Conservation (phyloP, 2,113 vertebrate species). For the Cynoglossus semilaevis region DNA sequence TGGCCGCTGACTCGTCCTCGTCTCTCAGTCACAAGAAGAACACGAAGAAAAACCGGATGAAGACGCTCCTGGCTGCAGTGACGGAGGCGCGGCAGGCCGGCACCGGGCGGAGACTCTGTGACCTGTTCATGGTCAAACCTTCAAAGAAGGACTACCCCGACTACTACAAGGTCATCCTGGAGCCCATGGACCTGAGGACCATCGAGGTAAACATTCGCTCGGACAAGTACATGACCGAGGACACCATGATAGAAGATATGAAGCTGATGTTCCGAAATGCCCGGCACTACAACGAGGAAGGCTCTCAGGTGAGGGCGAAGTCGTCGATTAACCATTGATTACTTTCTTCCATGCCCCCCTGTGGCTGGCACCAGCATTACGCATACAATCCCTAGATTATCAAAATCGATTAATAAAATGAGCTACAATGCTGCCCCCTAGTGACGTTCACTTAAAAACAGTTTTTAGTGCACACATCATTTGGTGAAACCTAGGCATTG, state of each 20-base stretch:
- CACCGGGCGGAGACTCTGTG: conserved; percentile 89
- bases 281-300: conserved; percentile 96
- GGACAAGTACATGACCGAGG: conserved; percentile 90
- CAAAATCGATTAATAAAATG: no score
- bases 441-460: no score
- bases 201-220: conserved; percentile 95
- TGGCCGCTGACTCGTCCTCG: conserved; percentile 1
- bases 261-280: conserved; percentile 98
- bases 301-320: conserved; percentile 83
- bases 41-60: conserved; percentile 92
- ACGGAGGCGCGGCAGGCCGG: conserved; percentile 87
- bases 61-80: conserved; percentile 87
- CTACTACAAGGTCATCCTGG: conserved; percentile 98
- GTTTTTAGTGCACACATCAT: no score
- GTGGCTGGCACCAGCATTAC: no score
- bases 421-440: no score
- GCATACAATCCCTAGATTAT: no score
- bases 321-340: background rate
- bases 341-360: no score
- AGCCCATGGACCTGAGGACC: conserved; percentile 96
- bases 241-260: conserved; percentile 93
- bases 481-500: no score
- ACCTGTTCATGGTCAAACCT: conserved; percentile 97
- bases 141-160: conserved; percentile 99
- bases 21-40: conserved; percentile 88